phyloP scores from a whole-genome alignment of 2,797 vertebrate species.

The Astyanax mexicanus region DNA sequence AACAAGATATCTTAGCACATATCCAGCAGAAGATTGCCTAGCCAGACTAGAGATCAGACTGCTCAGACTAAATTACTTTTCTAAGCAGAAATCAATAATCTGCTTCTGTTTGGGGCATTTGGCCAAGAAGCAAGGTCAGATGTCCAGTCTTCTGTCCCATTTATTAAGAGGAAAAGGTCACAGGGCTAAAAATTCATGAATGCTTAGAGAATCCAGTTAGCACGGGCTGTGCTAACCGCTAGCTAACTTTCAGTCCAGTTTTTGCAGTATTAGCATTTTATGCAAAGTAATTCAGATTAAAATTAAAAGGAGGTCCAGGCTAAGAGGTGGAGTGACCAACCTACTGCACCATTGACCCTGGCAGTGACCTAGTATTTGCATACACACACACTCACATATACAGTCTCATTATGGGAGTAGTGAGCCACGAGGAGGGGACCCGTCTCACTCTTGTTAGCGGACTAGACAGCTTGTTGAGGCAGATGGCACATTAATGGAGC shows the following conservation, averaged over 20 bases:
- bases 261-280: background rate
- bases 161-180: too few relatives aligned
- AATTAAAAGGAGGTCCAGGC: conserved; percentile 1
- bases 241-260: too few relatives aligned
- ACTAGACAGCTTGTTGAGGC: conserved; percentile 60
- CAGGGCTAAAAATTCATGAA: too few relatives aligned
- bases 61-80: background rate
- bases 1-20: too few relatives aligned
- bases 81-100: background rate
- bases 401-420: conserved; percentile 21
- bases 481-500: conserved; percentile 65
- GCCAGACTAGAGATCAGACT: background rate
- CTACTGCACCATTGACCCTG: conserved; percentile 26
- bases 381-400: too few relatives aligned
- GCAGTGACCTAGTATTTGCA: conserved; percentile 28
- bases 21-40: too few relatives aligned
- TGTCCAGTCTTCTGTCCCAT: background rate
- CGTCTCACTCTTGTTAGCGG: conserved; percentile 61
- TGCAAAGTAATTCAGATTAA: background rate
- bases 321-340: conserved; percentile 8
- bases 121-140: background rate
- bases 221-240: too few relatives aligned
- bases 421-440: conserved; percentile 34
- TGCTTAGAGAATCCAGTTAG: too few relatives aligned
- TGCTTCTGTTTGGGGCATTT: background rate